These are phyloP conservation scores for Erannis defoliaria DNA, from an alignment of 2,888 invertebrate genomes.

Conservation along the genomic window DNA sequence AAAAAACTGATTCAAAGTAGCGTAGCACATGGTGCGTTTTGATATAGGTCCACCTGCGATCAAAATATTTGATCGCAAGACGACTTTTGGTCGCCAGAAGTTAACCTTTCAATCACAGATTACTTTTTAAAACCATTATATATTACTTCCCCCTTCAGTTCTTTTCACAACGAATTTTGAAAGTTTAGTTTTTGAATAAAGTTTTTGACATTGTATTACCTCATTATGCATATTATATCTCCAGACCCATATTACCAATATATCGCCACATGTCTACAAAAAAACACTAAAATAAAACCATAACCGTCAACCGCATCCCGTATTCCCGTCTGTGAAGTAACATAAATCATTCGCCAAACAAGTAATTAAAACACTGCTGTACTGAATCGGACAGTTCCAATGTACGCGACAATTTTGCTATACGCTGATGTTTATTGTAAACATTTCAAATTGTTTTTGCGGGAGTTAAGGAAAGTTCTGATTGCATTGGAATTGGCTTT, in stretches of 20 bases:
- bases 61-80: no score
- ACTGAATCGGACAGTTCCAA: slow-evolving; percentile 79
- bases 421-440: slow-evolving; percentile 16
- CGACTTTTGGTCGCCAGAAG: no score
- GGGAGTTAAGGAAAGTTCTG: neutral
- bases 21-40: no score
- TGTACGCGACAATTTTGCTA: slow-evolving; percentile 57
- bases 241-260: neutral
- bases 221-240: neutral
- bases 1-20: no score
- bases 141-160: no score
- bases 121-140: no score
- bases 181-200: no score
- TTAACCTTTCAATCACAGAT: no score
- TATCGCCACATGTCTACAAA: slow-evolving; percentile 5
- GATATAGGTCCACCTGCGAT: no score
- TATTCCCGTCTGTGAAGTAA: slow-evolving; percentile 55
- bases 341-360: slow-evolving; percentile 84
- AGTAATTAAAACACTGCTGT: slow-evolving; percentile 85
- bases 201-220: no score
- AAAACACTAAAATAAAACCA: slow-evolving; percentile 27
- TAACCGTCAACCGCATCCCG: slow-evolving; percentile 28
- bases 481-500: neutral
- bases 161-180: no score
- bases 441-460: slow-evolving; percentile 17